Evolutionary conservation across 1,140 invertebrate species (phyloP), one percentile per base, ranked within the genome.

Genomic region (Bombyx mori): DNA sequence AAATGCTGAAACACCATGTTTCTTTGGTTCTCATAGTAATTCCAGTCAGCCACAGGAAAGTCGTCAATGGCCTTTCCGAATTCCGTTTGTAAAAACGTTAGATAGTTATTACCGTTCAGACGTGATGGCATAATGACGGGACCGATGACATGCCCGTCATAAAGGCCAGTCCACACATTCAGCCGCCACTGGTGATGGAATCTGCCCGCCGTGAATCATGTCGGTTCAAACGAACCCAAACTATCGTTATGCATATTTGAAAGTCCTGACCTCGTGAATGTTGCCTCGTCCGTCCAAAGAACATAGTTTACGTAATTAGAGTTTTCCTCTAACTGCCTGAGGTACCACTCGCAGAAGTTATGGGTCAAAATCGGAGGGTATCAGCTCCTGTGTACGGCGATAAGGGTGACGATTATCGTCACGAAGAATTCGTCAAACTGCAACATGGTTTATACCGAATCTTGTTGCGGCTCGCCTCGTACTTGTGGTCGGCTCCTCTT

Each of bases 281-380:
- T 52, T 45, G 56, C 49, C 50, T 58, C 56, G 50, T 58, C 56
- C 6, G 49, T 58, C 50, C 49, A 52, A 35, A 45, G 10, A 49
- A 58, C 56, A 57, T 35, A 9, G 10, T 43, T 50, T 7, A 43
- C 48, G 10, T 18, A 18, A 18, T 18, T 18, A 18, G 12, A 18
- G 12, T 18, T 18, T 18, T 18, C 12, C 12, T 18, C 12, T 18
- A 18, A 18, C 12, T 18, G 12, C 12, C 12, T 18, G 12, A 18
- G 12, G 12, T 18, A 18, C 12, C 12, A 18, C 12, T 18, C 12
- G 12, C 12, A 18, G 12, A 18, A 18, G 12, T 18, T 18, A 18
- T 43, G 42, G 47, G 42, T 48, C 2, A 51, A 35, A 57, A 57
- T 57, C 56, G 42, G 35, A 50, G 45, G 35, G 35, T 51, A 51